Evolutionary conservation across 2,113 vertebrate genomes (phyloP), one percentile per base, ranked within the genome.

Genomic region (Xerus inauris): DNA sequence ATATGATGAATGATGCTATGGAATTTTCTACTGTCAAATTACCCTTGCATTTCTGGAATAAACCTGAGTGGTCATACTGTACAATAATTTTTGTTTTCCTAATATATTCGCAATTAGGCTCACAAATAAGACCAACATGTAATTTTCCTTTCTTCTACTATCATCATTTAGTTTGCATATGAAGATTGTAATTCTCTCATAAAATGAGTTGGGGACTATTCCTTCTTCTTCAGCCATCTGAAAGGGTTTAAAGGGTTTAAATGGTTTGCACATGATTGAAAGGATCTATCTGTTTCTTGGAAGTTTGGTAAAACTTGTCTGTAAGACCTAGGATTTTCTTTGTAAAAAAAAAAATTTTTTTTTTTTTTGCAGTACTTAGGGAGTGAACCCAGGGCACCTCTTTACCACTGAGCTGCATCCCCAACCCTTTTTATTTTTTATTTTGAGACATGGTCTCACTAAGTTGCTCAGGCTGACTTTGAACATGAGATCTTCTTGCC

Each of bases 11-110:
- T 77, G 62, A 89, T 20, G 54, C 3, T 13, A 11, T 8, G 49
- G 86, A 69, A 80, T 88, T 91, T 91, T 89, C 72, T 91, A 54
- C 65, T 17, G 26, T 72, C 79, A 65, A 87, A 85, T 81, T 47
- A 93, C 62, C 83, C 72, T 81, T 69, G n/a, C 20, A 8, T 71
- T 91, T 71, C 65, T 72, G 45, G 45, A 77, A 35, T 88, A 91
- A 93, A 88, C 26, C 22, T 22, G 42, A 72, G 17, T 65, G 49
- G 38, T 75, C 7, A 42, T 57, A 88, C 83, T 28, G 26, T 47
- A 5, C 75, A 22, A 87, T 75, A 59, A n/a, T 28, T 87, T 92
- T 77, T 49, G 59, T 24, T 54, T 67, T 81, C 26, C 76, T 81
- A 73, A 57, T 73, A 64, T 45, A 20, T 85, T 47, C 88, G 28